Percentiles rank a stretch among this genome's conserved stretches.
phyloP scores from a whole-genome alignment of 2,113 vertebrate genomes.

The Vidua macroura region DNA sequence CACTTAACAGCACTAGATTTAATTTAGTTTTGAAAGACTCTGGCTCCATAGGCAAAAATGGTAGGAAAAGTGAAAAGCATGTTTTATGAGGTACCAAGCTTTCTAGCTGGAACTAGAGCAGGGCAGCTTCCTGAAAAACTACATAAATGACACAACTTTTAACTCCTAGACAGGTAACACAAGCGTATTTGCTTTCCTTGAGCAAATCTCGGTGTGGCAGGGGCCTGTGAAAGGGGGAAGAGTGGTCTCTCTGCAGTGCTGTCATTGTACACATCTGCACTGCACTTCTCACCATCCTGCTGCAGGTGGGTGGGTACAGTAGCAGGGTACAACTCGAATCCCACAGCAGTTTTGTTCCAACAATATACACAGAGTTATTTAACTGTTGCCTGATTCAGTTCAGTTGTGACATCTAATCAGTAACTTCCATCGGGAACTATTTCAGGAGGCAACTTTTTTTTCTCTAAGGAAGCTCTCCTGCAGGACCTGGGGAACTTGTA shows the following conservation, averaged over 20 bases:
- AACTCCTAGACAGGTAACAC: neutral
- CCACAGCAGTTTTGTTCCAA: neutral
- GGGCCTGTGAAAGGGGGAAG: neutral
- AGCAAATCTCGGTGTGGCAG: neutral
- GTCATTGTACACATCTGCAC: fast-evolving
- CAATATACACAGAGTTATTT: neutral
- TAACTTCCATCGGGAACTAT: neutral
- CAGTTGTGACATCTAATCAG: neutral
- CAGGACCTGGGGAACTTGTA: neutral
- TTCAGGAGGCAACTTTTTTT: neutral
- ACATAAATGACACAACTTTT: neutral
- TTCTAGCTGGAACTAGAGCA: neutral
- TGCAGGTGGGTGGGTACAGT: too few relatives aligned
- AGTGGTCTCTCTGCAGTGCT: neutral
- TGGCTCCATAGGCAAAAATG: neutral
- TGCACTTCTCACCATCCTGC: neutral
- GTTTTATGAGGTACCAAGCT: neutral
- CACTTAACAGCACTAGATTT: neutral
- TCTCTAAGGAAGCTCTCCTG: neutral
- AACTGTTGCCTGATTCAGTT: neutral
- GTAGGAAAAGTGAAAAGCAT: neutral
- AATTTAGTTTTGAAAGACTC: neutral
- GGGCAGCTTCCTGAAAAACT: neutral
- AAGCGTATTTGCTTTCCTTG: neutral
- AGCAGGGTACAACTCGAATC: neutral